Evolutionary conservation across 2,888 invertebrate genomes (phyloP).

Genomic region (Theretra japonica): DNA sequence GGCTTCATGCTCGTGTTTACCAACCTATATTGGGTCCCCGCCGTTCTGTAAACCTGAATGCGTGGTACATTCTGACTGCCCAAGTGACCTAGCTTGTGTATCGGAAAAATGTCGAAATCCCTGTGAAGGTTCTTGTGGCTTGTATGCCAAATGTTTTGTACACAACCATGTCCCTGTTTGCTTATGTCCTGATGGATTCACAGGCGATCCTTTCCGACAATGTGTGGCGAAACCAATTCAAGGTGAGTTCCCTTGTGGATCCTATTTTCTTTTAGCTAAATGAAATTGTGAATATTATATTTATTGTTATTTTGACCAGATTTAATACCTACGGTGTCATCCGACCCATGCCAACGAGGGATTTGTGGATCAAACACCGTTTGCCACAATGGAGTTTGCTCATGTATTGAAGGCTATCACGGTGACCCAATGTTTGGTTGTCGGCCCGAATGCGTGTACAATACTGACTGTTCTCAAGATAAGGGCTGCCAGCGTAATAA

Average conservation of each 20-base stretch:
- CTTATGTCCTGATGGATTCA: slow-evolving; percentile 86
- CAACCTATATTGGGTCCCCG: slow-evolving; percentile 87
- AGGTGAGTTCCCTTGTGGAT: slow-evolving; percentile 51
- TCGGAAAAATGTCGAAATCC: slow-evolving; percentile 89
- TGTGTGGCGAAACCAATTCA: slow-evolving; percentile 83
- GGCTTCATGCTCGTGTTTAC: slow-evolving; percentile 89
- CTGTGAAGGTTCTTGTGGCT: slow-evolving; percentile 88
- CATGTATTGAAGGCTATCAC: slow-evolving; percentile 85
- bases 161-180: slow-evolving; percentile 90
- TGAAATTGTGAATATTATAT: not conserved
- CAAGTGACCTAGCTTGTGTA: slow-evolving; percentile 86
- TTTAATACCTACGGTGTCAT: slow-evolving; percentile 42
- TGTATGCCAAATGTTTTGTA: slow-evolving; percentile 87
- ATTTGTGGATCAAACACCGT: slow-evolving; percentile 87
- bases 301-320: slow-evolving; percentile 46
- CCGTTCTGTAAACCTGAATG: slow-evolving; percentile 88
- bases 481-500: slow-evolving; percentile 88
- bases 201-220: slow-evolving; percentile 89
- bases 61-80: slow-evolving; percentile 87
- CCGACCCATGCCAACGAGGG: slow-evolving; percentile 85
- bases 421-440: slow-evolving; percentile 89
- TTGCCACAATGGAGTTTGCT: slow-evolving; percentile 85
- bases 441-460: slow-evolving; percentile 89
- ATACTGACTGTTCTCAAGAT: slow-evolving; percentile 86
- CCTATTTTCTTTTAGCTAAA: not conserved